Percentiles rank a stretch among this genome's conserved stretches.
phyloP scores from a whole-genome alignment of 2,888 invertebrate genomes.

The Callimorpha dominula region DNA sequence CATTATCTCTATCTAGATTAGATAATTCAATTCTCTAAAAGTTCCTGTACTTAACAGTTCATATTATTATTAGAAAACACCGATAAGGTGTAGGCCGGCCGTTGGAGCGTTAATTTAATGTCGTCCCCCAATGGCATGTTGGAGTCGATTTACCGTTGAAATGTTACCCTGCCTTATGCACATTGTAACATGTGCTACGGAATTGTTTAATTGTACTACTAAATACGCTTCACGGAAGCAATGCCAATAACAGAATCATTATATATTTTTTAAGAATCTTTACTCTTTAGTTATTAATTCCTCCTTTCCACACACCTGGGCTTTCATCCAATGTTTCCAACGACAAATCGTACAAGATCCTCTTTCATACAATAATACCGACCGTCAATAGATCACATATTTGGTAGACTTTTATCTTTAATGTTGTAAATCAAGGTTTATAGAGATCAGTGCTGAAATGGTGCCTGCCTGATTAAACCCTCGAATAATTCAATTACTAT shows the following conservation, averaged over 20 bases:
- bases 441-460: no score
- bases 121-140: background rate
- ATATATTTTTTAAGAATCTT: no score
- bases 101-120: conserved; percentile 5
- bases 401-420: no score
- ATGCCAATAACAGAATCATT: background rate
- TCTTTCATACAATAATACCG: background rate
- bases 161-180: background rate
- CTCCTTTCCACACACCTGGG: no score
- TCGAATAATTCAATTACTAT: no score
- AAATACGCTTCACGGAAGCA: background rate
- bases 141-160: background rate
- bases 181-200: conserved; percentile 1
- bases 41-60: background rate
- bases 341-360: no score
- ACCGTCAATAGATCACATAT: no score
- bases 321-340: no score
- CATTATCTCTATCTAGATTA: no score
- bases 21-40: background rate
- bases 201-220: background rate
- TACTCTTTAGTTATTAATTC: no score
- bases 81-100: background rate
- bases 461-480: no score
- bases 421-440: no score
- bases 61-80: background rate